Base-by-base conservation (phyloP, 1,140 invertebrate species). In the Episyrphus balteatus region DNA sequence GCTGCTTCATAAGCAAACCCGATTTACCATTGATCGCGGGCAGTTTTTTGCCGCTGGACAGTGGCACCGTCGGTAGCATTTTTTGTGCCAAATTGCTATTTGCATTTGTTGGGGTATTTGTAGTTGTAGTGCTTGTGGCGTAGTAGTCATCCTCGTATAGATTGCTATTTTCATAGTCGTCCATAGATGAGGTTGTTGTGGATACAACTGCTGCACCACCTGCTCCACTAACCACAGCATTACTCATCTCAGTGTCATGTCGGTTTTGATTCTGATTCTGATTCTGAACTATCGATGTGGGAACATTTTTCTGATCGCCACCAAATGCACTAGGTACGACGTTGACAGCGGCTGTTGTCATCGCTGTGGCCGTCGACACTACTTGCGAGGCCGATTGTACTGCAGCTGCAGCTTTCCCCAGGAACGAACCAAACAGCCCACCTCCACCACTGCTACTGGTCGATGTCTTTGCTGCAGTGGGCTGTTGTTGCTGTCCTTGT, bases 311-410 rank as follows among this genome's bases (percentile, higher is more conserved):
- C 53, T 13, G 32, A 19, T 12, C 42, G 14, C 33, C 49, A 14
- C 9, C 21, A 26, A 26, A 26, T 26, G 36, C 6, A 15, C 14
- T 32, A 48, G 60, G 58, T 45, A 60, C 55, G 54, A 74, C 73
- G 51, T 70, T 72, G 48, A 69, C 67, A 53, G 72, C 71, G 49
- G 62, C 61, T 40, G 60, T 64, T 19, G 62, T 64, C 13, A 70
- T 61, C 36, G 62, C 57, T 21, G 70, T 58, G 21, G 62, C 57
- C 46, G 71, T 59, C 48, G 65, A 65, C 34, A 69, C 66, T 18
- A 59, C 69, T 46, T 70, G 68, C 18, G 71, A 66, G 12, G 71
- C 70, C 5, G 68, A 62, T 30, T 74, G 59, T 15, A 69, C 60
- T 38, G 68, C 55, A 17, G 70, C 64, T 44, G 71, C 60, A 11